Conservation (phyloP, 1,140 invertebrate genomes). For the Macrobrachium nipponense region DNA sequence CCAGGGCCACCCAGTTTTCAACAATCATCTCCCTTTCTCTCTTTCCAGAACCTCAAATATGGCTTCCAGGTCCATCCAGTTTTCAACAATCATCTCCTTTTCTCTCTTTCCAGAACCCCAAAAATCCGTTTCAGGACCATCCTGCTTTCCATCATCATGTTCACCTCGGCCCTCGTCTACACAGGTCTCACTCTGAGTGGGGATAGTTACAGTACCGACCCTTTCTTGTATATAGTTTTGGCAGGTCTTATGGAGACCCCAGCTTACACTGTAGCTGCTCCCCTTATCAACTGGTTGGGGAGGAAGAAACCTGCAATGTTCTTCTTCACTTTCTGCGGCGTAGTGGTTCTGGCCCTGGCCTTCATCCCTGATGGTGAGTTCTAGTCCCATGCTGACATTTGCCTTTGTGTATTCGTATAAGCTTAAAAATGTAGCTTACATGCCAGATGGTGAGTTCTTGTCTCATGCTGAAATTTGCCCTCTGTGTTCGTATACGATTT, state of each 20-base stretch:
- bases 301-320: constrained; percentile 20
- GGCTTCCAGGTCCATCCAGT: not conserved
- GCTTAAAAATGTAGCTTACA: too few relatives aligned
- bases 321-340: constrained; percentile 35
- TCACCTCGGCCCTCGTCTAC: constrained; percentile 49
- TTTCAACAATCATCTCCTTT: too few relatives aligned
- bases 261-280: constrained; percentile 40
- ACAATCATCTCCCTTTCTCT: too few relatives aligned
- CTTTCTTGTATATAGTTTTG: constrained; percentile 54
- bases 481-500: too few relatives aligned
- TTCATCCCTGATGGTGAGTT: constrained; percentile 50
- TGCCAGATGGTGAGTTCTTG: too few relatives aligned
- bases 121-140: constrained; percentile 35
- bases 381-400: too few relatives aligned
- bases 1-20: too few relatives aligned
- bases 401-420: too few relatives aligned
- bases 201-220: constrained; percentile 41
- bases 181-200: constrained; percentile 53
- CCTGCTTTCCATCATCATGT: constrained; percentile 31
- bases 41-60: not conserved
- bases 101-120: constrained; percentile 21
- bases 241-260: constrained; percentile 55
- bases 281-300: constrained; percentile 45
- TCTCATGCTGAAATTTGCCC: too few relatives aligned
- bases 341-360: constrained; percentile 34